phyloP scores from a whole-genome alignment of 2,888 invertebrate genomes.

The Xanthia togata region DNA sequence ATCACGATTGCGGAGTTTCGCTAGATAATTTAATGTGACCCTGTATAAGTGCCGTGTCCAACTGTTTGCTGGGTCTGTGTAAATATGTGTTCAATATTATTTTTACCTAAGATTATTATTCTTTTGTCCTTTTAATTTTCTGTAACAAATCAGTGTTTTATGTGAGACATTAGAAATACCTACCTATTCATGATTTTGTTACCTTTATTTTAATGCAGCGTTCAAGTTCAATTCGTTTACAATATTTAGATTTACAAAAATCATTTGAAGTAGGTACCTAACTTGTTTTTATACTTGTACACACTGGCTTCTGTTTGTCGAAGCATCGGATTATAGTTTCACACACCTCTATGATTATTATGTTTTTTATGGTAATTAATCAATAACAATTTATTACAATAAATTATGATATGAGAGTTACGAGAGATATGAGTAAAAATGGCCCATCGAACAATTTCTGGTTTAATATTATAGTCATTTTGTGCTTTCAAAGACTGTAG shows the following conservation, averaged over 20 bases:
- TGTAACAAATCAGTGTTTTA: not conserved
- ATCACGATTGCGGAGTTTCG: too few relatives aligned
- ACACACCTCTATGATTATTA: not conserved
- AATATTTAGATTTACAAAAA: constrained; percentile 14
- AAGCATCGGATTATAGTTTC: constrained; percentile 19
- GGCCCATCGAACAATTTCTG: not conserved
- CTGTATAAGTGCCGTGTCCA: not conserved
- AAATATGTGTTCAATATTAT: too few relatives aligned
- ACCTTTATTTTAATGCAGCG: not conserved
- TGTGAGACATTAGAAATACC: not conserved
- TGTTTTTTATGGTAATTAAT: not conserved
- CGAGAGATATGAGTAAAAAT: not conserved
- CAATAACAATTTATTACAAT: not conserved
- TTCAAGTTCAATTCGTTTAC: not conserved
- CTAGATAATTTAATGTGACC: too few relatives aligned
- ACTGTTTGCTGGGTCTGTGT: not conserved
- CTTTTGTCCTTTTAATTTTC: not conserved
- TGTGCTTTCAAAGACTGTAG: not conserved
- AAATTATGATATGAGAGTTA: too few relatives aligned
- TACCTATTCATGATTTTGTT: not conserved
- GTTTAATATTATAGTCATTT: not conserved
- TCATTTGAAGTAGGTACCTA: not conserved
- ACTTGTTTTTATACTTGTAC: constrained; percentile 7
- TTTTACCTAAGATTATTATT: too few relatives aligned
- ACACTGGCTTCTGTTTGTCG: constrained; percentile 24